A percentile compares a stretch with the other conserved stretches of the same genome.
These are phyloP conservation scores for Solenopsis fugax DNA, from an alignment of 1,140 invertebrate species.

Conservation along the genomic window DNA sequence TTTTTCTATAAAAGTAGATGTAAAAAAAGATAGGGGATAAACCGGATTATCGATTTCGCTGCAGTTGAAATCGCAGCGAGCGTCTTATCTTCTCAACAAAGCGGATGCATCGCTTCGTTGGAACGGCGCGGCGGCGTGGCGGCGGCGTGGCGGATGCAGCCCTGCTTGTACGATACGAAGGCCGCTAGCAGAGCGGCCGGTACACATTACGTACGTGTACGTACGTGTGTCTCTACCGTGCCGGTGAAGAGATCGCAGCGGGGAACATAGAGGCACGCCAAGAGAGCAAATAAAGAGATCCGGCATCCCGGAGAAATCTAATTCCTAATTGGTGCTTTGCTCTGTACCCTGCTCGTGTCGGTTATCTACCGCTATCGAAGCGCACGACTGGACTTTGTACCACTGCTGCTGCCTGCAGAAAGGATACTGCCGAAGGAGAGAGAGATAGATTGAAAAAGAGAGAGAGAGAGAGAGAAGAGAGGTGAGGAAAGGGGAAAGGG, in stretches of 20 bases:
- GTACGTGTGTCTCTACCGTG: conserved; percentile 61
- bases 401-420: conserved; percentile 57
- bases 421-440: conserved; percentile 62
- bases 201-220: conserved; percentile 63
- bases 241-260: conserved; percentile 72
- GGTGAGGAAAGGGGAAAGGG: background rate
- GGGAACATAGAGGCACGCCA: conserved; percentile 74
- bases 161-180: conserved; percentile 51
- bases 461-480: background rate
- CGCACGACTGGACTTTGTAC: conserved; percentile 74
- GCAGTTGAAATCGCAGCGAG: conserved; percentile 14
- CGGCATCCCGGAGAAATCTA: conserved; percentile 78
- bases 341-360: conserved; percentile 75
- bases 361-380: conserved; percentile 77
- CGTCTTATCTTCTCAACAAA: background rate
- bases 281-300: conserved; percentile 78
- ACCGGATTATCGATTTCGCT: background rate
- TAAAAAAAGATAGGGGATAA: background rate
- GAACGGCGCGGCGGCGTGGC: background rate
- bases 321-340: conserved; percentile 78
- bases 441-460: background rate
- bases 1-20: background rate
- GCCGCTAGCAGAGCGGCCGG: conserved; percentile 45
- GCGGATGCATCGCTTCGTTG: conserved; percentile 7
- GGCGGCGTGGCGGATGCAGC: conserved; percentile 31